A percentile compares a stretch with the other conserved stretches of the same genome.
These are phyloP conservation scores for Cecropterus lyciades DNA, from an alignment of 1,140 invertebrate species.

Conservation along the genomic window DNA sequence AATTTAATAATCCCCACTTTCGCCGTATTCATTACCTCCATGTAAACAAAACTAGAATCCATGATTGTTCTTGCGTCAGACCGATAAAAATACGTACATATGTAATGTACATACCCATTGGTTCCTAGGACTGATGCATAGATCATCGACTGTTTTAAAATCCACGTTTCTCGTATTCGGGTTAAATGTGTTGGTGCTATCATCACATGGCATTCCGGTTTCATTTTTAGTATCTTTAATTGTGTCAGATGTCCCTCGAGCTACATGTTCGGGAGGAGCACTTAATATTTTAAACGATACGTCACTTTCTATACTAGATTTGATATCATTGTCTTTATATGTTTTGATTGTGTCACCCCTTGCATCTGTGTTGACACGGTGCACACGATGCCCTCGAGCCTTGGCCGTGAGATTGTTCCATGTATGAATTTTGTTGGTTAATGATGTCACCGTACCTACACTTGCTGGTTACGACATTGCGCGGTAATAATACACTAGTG, in stretches of 20 bases:
- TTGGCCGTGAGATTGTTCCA: constrained; percentile 21
- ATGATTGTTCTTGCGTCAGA: constrained; percentile 41
- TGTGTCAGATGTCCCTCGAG: constrained; percentile 16
- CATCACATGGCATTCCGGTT: constrained; percentile 18
- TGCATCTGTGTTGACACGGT: not conserved
- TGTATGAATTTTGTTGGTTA: constrained; percentile 39
- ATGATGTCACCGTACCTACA: constrained; percentile 44
- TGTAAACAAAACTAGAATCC: constrained; percentile 78
- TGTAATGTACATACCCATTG: constrained; percentile 5
- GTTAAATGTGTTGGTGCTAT: constrained; percentile 27
- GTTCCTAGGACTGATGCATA: constrained; percentile 4
- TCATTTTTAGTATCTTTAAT: constrained; percentile 15
- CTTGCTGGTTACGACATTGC: constrained; percentile 37
- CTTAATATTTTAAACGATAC: constrained; percentile 10
- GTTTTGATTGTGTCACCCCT: not conserved
- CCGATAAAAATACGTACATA: constrained; percentile 35
- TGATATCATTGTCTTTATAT: constrained; percentile 2
- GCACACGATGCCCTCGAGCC: not conserved
- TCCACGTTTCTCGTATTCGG: constrained; percentile 11
- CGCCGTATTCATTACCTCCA: constrained; percentile 34
- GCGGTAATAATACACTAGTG: constrained; percentile 46
- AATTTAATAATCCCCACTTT: constrained; percentile 18
- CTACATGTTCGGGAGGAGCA: constrained; percentile 4
- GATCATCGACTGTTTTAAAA: constrained; percentile 29
- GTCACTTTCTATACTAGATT: constrained; percentile 11